Conservation (phyloP, 2,888 invertebrate genomes). For the Rotaria magnacalcarata region DNA sequence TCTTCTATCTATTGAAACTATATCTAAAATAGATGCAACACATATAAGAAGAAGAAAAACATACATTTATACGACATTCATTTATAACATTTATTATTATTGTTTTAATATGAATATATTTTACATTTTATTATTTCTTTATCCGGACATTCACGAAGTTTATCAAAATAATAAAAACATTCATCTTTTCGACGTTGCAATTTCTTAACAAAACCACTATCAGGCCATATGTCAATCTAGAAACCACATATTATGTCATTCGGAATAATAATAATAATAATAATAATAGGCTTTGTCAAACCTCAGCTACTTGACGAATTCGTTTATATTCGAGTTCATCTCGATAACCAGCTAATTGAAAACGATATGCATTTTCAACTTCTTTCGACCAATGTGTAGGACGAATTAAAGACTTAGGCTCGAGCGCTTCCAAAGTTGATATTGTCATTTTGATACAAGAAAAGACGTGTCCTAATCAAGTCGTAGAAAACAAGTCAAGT, state of each 20-base stretch:
- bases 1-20: too few relatives aligned
- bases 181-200: slow-evolving; percentile 55
- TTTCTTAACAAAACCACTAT: slow-evolving; percentile 59
- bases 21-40: too few relatives aligned
- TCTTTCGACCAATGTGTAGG: slow-evolving; percentile 56
- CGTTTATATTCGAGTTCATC: slow-evolving; percentile 56
- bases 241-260: background rate
- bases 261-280: too few relatives aligned
- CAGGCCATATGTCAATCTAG: slow-evolving; percentile 58
- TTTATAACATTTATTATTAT: too few relatives aligned
- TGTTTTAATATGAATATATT: slow-evolving; percentile 54
- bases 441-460: background rate
- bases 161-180: slow-evolving; percentile 58
- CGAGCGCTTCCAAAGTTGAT: background rate
- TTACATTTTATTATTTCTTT: slow-evolving; percentile 58
- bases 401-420: slow-evolving; percentile 54
- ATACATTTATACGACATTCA: too few relatives aligned
- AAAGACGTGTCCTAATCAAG: too few relatives aligned
- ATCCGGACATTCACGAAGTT: slow-evolving; percentile 57
- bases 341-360: slow-evolving; percentile 59
- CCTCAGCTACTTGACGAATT: slow-evolving; percentile 49
- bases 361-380: slow-evolving; percentile 59
- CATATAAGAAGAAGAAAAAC: too few relatives aligned
- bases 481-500: too few relatives aligned
- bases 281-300: background rate